phyloP scores from a whole-genome alignment of 2,797 vertebrate species.

The Falco novaeseelandiae region DNA sequence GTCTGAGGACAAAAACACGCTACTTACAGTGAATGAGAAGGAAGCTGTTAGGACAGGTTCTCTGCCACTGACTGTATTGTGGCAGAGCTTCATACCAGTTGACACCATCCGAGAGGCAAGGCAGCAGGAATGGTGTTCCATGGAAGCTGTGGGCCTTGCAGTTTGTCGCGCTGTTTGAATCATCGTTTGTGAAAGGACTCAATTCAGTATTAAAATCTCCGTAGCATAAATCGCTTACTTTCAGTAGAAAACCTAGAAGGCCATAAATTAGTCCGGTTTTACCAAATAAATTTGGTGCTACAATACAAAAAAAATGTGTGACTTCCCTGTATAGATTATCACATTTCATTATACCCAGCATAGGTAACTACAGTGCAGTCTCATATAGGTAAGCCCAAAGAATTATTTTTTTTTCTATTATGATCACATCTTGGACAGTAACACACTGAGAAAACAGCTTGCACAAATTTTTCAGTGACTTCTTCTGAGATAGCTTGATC shows the following conservation, averaged over 20 bases:
- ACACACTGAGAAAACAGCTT: not conserved
- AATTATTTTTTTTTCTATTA: not conserved
- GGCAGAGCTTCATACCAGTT: not conserved
- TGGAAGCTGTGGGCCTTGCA: not conserved
- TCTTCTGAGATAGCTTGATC: not conserved
- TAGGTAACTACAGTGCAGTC: not conserved
- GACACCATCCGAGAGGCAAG: not conserved
- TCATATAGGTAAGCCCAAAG: accelerated
- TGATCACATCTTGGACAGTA: not conserved
- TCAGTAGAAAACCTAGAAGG: not conserved
- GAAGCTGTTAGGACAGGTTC: not conserved
- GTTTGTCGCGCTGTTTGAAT: not conserved
- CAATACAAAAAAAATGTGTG: accelerated
- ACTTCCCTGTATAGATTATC: not conserved
- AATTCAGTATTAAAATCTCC: not conserved
- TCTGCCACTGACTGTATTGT: not conserved
- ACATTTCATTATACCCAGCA: not conserved
- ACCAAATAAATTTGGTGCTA: not conserved
- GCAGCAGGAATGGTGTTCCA: not conserved
- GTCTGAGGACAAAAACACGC: not conserved
- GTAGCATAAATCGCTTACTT: not conserved
- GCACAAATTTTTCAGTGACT: not conserved
- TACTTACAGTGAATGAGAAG: not conserved
- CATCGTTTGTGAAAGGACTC: not conserved
- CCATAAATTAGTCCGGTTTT: not conserved